Conservation (phyloP, 2,888 invertebrate species). For the Agriopis aurantiaria region DNA sequence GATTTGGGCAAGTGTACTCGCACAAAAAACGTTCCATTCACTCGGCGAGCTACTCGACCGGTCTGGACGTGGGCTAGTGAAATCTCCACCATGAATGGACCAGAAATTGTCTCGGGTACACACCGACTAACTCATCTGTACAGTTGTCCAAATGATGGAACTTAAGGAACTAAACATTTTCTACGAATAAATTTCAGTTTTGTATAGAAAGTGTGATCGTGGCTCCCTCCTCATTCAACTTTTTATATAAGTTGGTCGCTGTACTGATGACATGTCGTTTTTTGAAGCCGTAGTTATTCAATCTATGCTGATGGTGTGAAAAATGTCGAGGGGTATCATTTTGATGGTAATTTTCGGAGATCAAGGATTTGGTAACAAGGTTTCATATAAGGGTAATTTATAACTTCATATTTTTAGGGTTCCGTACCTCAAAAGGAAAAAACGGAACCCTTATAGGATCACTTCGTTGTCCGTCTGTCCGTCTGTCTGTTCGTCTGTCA, state of each 20-base stretch:
- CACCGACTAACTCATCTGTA: not conserved
- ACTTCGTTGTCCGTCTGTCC: no score
- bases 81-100: slow-evolving; percentile 60
- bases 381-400: not conserved
- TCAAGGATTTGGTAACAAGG: slow-evolving; percentile 4
- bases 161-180: not conserved
- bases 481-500: no score
- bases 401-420: no score
- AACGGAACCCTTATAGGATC: no score
- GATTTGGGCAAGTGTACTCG: slow-evolving; percentile 83
- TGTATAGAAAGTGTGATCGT: not conserved
- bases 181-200: no score
- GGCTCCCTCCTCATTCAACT: not conserved
- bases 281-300: slow-evolving; percentile 32
- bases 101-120: slow-evolving; percentile 40
- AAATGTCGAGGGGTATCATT: slow-evolving; percentile 25
- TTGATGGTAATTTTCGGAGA: slow-evolving; percentile 15
- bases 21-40: slow-evolving; percentile 81
- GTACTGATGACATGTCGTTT: slow-evolving; percentile 41
- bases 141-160: not conserved
- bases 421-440: no score
- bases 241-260: not conserved
- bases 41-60: slow-evolving; percentile 57
- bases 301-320: slow-evolving; percentile 43
- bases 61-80: slow-evolving; percentile 54